phyloP scores from a whole-genome alignment of 1,140 invertebrate genomes.

The Conus ventricosus region DNA sequence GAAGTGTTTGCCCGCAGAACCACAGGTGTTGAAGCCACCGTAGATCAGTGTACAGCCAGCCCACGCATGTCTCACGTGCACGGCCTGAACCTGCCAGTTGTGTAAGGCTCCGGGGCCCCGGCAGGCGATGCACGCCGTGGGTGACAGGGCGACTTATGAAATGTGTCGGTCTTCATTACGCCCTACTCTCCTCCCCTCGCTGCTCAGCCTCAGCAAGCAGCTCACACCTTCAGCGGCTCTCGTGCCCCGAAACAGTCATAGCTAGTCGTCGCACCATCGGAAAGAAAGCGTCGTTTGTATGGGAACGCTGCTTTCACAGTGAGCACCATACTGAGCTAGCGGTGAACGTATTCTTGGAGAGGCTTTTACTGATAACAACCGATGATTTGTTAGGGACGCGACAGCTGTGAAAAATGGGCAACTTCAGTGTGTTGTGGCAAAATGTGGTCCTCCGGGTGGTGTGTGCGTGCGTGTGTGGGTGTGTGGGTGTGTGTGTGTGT shows the following conservation, averaged over 20 bases:
- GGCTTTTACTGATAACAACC: no score
- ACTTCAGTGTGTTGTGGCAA: no score
- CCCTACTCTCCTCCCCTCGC: background rate
- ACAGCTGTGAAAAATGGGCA: no score
- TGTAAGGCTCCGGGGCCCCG: background rate
- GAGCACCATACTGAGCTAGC: no score
- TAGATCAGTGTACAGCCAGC: background rate
- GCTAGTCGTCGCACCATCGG: background rate
- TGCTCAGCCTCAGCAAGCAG: background rate
- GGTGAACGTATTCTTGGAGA: no score
- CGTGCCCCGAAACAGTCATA: no score
- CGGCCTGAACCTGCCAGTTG: background rate
- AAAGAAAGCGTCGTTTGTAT: background rate
- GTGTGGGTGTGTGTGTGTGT: constrained; percentile 18
- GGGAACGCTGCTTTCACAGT: no score
- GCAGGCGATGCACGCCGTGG: background rate
- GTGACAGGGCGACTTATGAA: constrained; percentile 20
- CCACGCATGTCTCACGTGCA: background rate
- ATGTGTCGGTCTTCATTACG: constrained; percentile 25
- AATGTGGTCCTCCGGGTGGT: no score
- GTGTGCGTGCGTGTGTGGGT: background rate
- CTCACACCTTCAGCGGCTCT: background rate
- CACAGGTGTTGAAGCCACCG: background rate
- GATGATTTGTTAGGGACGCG: no score
- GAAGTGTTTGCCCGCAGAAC: background rate